A percentile compares a stretch with the other conserved stretches of the same genome.
Conservation (phyloP, 1,140 invertebrate species). For the Lepidurus packardi region DNA sequence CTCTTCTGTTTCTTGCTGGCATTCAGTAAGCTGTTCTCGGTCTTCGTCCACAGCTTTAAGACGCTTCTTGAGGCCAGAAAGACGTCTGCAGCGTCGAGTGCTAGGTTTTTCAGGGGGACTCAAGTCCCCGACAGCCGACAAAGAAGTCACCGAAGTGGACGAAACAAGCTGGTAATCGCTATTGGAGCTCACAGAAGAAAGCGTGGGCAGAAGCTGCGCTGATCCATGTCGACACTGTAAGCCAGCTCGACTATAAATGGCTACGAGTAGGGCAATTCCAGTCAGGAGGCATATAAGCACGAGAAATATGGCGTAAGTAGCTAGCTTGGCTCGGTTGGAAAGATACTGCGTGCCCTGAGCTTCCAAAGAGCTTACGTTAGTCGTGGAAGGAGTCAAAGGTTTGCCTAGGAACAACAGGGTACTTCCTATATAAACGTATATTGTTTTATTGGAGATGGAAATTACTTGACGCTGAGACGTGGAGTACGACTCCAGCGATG, state of each 20-base stretch:
- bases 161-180: slow-evolving; percentile 9
- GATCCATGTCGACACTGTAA: neutral
- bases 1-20: neutral
- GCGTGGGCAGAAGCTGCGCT: neutral
- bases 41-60: neutral
- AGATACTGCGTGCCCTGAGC: neutral
- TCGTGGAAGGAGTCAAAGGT: neutral
- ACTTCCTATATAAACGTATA: neutral
- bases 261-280: neutral
- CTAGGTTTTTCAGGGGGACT: neutral
- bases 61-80: neutral
- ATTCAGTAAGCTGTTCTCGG: neutral
- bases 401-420: neutral
- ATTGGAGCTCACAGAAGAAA: neutral
- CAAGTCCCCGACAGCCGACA: neutral
- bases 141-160: neutral
- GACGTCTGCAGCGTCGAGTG: neutral
- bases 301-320: neutral
- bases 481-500: neutral
- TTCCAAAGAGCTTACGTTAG: neutral
- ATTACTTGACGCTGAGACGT: slow-evolving; percentile 9
- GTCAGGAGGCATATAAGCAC: neutral
- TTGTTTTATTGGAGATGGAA: neutral
- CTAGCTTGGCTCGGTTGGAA: neutral
- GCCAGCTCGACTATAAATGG: neutral